Conservation (phyloP, 2,113 vertebrate species). For the Pristiophorus japonicus region DNA sequence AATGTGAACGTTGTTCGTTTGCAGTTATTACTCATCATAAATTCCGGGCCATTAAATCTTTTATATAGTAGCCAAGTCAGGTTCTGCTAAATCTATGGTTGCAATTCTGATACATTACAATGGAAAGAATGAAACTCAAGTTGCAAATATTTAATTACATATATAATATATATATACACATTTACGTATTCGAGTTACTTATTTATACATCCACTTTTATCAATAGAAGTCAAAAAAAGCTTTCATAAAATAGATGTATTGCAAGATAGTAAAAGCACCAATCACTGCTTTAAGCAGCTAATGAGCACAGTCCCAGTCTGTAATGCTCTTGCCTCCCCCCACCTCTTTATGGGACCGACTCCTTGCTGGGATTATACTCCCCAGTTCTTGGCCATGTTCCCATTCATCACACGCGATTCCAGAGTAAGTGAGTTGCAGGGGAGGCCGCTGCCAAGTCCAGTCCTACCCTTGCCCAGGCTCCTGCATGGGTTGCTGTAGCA, state of each 20-base stretch:
- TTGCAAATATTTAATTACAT: conserved; percentile 12
- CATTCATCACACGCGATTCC: background rate
- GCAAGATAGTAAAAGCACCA: background rate
- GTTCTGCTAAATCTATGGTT: background rate
- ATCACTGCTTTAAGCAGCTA: background rate
- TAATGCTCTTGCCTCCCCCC: background rate
- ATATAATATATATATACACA: background rate
- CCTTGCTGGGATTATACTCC: background rate
- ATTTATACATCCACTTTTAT: background rate
- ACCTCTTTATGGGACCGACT: background rate
- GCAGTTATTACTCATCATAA: no score
- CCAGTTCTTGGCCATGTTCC: background rate
- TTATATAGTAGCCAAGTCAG: background rate
- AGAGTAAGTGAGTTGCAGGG: background rate
- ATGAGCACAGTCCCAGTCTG: background rate
- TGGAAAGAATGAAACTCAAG: background rate
- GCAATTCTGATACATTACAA: background rate
- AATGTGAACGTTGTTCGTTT: no score
- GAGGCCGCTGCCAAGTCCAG: background rate
- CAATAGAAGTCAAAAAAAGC: background rate
- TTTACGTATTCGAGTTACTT: background rate
- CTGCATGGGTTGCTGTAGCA: background rate
- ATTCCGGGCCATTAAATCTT: no score
- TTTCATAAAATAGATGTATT: background rate
- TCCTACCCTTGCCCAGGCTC: background rate